Base-by-base conservation (phyloP, 2,113 vertebrate species). In the Panthera tigris region DNA sequence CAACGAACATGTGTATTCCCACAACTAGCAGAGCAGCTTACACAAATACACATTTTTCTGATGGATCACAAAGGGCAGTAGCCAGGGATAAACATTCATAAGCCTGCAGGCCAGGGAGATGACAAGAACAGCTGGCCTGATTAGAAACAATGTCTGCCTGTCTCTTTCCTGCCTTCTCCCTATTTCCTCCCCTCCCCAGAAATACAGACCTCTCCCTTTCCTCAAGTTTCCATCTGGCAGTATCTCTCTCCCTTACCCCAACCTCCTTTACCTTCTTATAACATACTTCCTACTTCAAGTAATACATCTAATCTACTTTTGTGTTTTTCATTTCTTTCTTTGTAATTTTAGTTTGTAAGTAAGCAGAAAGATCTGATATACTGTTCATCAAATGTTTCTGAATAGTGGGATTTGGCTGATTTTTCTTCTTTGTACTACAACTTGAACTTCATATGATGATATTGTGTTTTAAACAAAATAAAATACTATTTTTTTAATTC, bases 61-160 rank as follows among this genome's bases (percentile, higher is more conserved):
- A 61, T 48, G 29, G 15, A 61, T 68, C 68, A 2, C n/a, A 78
- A 83, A 78, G 36, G 73, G 39, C 29, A 50, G 39, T 6, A 71
- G 41, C 36, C 31, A 45, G 6, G 29, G 78, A 84, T 23, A 41
- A 78, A 50, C 15, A 12, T 15, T 83, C 21, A 13, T 14, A 68
- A 86, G 29, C 19, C 50, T 31, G 15, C 57, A 89, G 39, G 50
- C 66, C 66, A 36, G 48, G 25, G 23, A 45, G 50, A 50, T 15
- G 87, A 74, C 79, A 82, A 86, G 63, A 79, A 36, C 25, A 86
- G 93, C 93, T 65, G 78, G 41, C 66, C 79, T 89, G 66, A 94
- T 74, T 89, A 93, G 33, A 89, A 97, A 97, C 86, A 91, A 52
- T 66, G 50, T 65, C 68, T 83, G 84, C 68, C 74, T 95, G 68